Base-by-base conservation (phyloP, 2,797 vertebrate species). In the Cossypha caffra region DNA sequence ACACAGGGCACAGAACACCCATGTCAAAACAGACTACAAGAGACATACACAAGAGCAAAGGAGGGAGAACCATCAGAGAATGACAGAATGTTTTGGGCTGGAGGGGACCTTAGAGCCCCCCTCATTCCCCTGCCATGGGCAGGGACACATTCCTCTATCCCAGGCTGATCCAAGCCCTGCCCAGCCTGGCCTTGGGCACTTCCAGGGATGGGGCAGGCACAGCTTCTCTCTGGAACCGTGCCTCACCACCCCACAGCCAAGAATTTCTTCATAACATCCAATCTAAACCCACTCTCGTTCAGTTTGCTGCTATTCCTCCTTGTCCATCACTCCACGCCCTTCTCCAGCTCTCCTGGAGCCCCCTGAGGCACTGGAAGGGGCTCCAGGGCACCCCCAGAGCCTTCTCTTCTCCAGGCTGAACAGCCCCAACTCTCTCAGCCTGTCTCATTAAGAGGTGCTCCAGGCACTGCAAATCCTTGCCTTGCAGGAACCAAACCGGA, bases 91-190 rank as follows among this genome's bases (percentile, higher is more conserved):
- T 2, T 42, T 3, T 37, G 37, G 23, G 55, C 8, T 75, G 23
- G 19, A 50, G 62, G 9, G 4, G 28, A 28, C 13, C 9, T 62
- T 25, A n/a, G 48, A 50, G 31, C 11, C 9, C 40, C 20, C 4
- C 6, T 26, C 7, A 24, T n/a, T 43, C 16, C 11, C 33, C 13
- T 67, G 54, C 21, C 31, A 10, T 6, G 23, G 29, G 47, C 62
- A 88, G 33, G 47, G 47, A 26, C 62, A 55, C 15, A 2, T 28
- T 6, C 16, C 62, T 13, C 19, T 2, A 1, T 0, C 24, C n/a
- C 63, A 57, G 37, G 23, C 0, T 38, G 10, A 5, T 62, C 69
- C 55, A 75, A 67, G 26, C 7, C 62, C 35, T 0, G 0, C 24
- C n/a, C 28, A 75, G 0, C 23, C 23, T 38, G 42, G 19, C 42